Evolutionary conservation across 2,888 invertebrate genomes (phyloP).

Genomic region (Sylvicola fuscatus): DNA sequence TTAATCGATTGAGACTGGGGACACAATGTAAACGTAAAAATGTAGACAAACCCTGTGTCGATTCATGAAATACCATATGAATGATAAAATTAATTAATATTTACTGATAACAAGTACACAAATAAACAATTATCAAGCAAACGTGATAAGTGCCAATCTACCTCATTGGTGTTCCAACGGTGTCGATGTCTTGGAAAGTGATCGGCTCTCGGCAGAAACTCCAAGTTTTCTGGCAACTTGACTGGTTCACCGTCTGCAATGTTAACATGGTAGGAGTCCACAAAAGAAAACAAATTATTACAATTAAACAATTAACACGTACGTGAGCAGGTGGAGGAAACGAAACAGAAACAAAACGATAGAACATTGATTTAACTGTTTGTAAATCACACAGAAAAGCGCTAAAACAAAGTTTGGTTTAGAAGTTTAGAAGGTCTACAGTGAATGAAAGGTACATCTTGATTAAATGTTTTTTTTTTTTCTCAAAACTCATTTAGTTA

Average conservation of each 20-base stretch:
- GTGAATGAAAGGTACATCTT: too few relatives aligned
- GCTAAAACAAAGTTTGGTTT: neutral
- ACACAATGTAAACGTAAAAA: too few relatives aligned
- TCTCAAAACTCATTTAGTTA: too few relatives aligned
- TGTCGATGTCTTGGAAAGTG: slow-evolving; percentile 89
- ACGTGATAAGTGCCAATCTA: slow-evolving; percentile 25
- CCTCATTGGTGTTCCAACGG: slow-evolving; percentile 99
- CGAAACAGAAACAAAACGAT: neutral
- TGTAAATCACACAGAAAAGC: neutral
- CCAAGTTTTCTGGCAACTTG: slow-evolving; percentile 86
- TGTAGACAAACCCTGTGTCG: too few relatives aligned
- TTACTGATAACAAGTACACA: neutral
- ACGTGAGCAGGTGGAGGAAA: neutral
- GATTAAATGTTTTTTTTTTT: too few relatives aligned
- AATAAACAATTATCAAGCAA: neutral
- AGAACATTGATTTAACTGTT: neutral
- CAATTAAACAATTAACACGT: neutral
- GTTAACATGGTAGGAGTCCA: slow-evolving; percentile 3
- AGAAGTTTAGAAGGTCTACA: too few relatives aligned
- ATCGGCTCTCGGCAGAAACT: slow-evolving; percentile 82
- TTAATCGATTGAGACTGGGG: too few relatives aligned
- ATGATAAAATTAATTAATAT: neutral
- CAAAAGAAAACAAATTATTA: neutral
- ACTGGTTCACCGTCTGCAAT: slow-evolving; percentile 74
- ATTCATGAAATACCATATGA: too few relatives aligned